These are phyloP conservation scores for Ectropis grisescens DNA, from an alignment of 1,140 invertebrate species.

Conservation along the genomic window DNA sequence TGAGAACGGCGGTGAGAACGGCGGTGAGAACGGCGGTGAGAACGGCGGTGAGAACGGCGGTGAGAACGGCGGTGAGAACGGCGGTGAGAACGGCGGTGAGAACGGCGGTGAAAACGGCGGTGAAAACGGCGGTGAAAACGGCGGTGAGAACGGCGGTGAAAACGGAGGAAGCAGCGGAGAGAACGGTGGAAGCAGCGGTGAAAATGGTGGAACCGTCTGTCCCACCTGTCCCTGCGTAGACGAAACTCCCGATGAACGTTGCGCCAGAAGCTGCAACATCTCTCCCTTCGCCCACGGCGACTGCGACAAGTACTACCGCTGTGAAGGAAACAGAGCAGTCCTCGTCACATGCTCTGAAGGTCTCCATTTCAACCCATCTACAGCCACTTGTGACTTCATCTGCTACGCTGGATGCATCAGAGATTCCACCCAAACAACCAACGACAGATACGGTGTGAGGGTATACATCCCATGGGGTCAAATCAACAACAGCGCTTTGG, in stretches of 20 bases:
- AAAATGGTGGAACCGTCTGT: constrained; percentile 1
- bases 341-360: constrained; percentile 66
- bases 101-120: constrained; percentile 4
- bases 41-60: constrained; percentile 1
- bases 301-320: constrained; percentile 73
- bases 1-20: constrained; percentile 1
- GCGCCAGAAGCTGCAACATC: constrained; percentile 19
- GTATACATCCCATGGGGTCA: constrained; percentile 34
- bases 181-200: neutral
- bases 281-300: constrained; percentile 60
- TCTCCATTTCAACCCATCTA: constrained; percentile 69
- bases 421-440: constrained; percentile 14
- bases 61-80: neutral
- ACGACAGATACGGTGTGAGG: constrained; percentile 18
- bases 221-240: neutral
- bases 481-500: constrained; percentile 8
- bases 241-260: constrained; percentile 3
- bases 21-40: constrained; percentile 2
- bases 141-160: constrained; percentile 3
- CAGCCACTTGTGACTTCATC: constrained; percentile 33
- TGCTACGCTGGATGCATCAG: constrained; percentile 30
- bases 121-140: constrained; percentile 4
- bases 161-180: constrained; percentile 3
- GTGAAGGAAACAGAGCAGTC: constrained; percentile 49
- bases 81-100: neutral